Conservation (phyloP, 2,797 vertebrate species). For the Nannoperca obscura region DNA sequence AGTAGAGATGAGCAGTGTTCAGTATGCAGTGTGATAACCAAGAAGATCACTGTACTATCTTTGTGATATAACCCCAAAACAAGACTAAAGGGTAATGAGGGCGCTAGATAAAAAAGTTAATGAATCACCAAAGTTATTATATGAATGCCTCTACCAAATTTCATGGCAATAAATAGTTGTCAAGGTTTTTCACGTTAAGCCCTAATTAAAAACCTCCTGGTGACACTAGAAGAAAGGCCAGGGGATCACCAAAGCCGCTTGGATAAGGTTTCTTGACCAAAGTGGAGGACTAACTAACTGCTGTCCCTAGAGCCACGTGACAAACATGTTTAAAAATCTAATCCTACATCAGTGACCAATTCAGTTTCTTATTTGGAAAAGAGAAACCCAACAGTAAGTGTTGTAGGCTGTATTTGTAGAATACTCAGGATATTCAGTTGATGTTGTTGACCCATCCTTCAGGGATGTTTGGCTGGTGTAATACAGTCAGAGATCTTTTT, state of each 20-base stretch:
- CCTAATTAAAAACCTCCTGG: too few species aligned
- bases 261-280: not conserved
- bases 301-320: not conserved
- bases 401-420: not conserved
- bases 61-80: conserved; percentile 17
- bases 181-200: not conserved
- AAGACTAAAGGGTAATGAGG: not conserved
- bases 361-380: conserved; percentile 3
- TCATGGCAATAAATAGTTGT: not conserved
- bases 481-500: not conserved
- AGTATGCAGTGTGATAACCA: conserved; percentile 20
- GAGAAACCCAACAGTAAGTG: not conserved
- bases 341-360: not conserved
- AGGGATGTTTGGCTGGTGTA: not conserved
- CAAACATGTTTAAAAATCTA: not conserved
- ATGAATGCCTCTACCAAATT: not conserved
- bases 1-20: conserved; percentile 22
- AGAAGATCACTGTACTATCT: conserved; percentile 16
- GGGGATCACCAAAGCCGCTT: not conserved
- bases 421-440: not conserved
- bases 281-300: not conserved
- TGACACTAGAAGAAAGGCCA: not conserved
- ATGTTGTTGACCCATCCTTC: not conserved
- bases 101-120: too few species aligned
- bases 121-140: too few species aligned